Conservation (phyloP, 1,140 invertebrate genomes). For the Eriocheir sinensis region DNA sequence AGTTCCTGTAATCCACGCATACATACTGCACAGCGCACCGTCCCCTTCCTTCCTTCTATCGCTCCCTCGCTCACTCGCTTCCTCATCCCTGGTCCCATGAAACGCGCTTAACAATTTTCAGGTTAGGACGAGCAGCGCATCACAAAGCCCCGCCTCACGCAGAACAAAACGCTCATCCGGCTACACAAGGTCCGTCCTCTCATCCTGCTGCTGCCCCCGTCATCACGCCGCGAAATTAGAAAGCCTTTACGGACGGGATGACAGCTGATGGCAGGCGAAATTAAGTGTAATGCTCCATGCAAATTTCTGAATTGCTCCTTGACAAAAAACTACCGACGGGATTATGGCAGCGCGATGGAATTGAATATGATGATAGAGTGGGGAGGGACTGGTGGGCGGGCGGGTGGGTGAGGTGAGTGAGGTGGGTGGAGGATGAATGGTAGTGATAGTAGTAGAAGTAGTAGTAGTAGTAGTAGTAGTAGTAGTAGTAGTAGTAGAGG, state of each 20-base stretch:
- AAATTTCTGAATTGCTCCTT: slow-evolving; percentile 55
- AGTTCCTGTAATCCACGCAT: background rate
- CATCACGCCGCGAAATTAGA: slow-evolving; percentile 44
- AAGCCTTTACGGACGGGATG: slow-evolving; percentile 37
- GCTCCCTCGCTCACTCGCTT: too few relatives aligned
- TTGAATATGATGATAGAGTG: slow-evolving; percentile 54
- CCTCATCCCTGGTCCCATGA: background rate
- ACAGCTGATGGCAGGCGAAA: slow-evolving; percentile 44
- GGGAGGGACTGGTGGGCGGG: background rate
- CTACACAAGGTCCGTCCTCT: background rate
- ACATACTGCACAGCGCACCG: background rate
- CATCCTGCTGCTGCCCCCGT: background rate
- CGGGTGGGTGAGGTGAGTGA: background rate
- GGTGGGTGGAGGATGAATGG: too few relatives aligned
- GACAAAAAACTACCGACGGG: slow-evolving; percentile 49
- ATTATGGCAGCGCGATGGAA: slow-evolving; percentile 47
- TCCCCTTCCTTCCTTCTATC: too few relatives aligned
- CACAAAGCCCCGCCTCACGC: background rate
- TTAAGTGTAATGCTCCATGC: slow-evolving; percentile 45
- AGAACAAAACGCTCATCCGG: background rate
- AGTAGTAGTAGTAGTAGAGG: background rate
- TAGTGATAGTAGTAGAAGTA: slow-evolving; percentile 8
- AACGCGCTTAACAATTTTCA: slow-evolving; percentile 26
- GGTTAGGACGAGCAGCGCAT: background rate
- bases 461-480: background rate